A percentile compares a stretch with the other conserved stretches of the same genome.
Conservation (phyloP, 1,140 invertebrate species). For the Brachionus manjavacas region DNA sequence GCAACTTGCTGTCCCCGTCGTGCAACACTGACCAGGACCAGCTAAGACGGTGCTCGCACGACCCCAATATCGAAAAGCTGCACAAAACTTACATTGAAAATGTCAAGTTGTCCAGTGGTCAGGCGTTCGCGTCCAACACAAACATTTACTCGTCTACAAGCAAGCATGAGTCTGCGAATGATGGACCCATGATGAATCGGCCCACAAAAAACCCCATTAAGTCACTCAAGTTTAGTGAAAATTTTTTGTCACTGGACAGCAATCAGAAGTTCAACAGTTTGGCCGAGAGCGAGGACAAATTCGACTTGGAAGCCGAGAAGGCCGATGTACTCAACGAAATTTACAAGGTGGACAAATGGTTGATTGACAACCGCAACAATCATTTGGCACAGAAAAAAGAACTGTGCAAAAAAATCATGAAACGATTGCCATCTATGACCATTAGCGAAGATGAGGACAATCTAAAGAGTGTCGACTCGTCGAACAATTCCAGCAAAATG, state of each 20-base stretch:
- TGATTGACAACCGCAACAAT: neutral
- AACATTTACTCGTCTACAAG: neutral
- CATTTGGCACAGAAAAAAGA: neutral
- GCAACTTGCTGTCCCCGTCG: neutral
- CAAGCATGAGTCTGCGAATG: neutral
- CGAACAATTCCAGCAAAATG: neutral
- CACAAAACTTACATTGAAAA: slow-evolving; percentile 26
- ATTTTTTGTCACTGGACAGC: neutral
- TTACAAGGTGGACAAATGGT: slow-evolving; percentile 11
- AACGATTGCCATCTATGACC: neutral
- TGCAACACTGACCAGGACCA: neutral
- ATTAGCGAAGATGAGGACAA: slow-evolving; percentile 29
- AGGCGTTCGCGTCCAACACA: neutral
- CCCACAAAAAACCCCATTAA: neutral
- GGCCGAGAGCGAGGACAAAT: neutral
- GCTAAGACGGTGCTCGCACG: neutral
- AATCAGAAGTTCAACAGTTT: neutral
- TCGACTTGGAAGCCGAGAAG: neutral
- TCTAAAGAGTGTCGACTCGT: neutral
- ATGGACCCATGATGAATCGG: too few relatives aligned
- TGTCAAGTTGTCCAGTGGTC: neutral
- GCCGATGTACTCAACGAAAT: slow-evolving; percentile 22
- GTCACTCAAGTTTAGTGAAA: neutral
- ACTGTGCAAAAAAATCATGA: neutral
- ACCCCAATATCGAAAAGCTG: slow-evolving; percentile 21